A percentile compares a stretch with the other conserved stretches of the same genome.
Conservation (phyloP, 92 coral and sea anemone genomes). For the Porites lobata region DNA sequence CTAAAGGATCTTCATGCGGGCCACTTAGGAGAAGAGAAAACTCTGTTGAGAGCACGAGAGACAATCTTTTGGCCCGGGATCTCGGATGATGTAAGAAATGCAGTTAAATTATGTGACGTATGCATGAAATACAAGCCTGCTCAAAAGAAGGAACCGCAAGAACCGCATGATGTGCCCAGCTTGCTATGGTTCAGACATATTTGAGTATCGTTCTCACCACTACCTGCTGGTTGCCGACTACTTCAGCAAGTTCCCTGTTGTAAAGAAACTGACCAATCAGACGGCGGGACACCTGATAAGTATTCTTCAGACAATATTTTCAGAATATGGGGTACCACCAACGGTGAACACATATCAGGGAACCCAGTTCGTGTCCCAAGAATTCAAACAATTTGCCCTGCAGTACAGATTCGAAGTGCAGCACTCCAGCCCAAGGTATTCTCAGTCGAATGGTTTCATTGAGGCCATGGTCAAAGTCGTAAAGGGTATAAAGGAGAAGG, state of each 20-base stretch:
- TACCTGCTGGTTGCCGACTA: constrained; percentile 20
- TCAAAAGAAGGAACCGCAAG: constrained; percentile 13
- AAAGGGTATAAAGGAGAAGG: constrained; percentile 20
- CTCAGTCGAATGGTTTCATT: constrained; percentile 33
- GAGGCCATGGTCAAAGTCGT: constrained; percentile 23
- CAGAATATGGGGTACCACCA: constrained; percentile 35
- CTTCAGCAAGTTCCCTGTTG: constrained; percentile 30
- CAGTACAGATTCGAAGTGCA: constrained; percentile 21
- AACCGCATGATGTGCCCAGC: constrained; percentile 25
- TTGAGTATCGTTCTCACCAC: neutral
- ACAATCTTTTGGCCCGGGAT: constrained; percentile 32
- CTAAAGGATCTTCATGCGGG: constrained; percentile 28
- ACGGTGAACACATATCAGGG: neutral
- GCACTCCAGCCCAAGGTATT: constrained; percentile 18
- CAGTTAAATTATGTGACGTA: constrained; percentile 13
- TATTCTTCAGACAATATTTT: constrained; percentile 3
- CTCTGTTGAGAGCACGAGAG: constrained; percentile 25
- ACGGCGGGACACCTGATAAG: neutral
- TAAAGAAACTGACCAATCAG: constrained; percentile 20
- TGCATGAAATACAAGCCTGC: constrained; percentile 27
- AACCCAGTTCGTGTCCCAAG: constrained; percentile 28
- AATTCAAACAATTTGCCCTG: constrained; percentile 15
- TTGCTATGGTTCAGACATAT: constrained; percentile 21
- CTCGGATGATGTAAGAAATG: constrained; percentile 24
- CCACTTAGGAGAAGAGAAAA: constrained; percentile 25